These are phyloP conservation scores for Dendrocopos noguchii DNA, from an alignment of 2,113 vertebrate species.

Conservation along the genomic window DNA sequence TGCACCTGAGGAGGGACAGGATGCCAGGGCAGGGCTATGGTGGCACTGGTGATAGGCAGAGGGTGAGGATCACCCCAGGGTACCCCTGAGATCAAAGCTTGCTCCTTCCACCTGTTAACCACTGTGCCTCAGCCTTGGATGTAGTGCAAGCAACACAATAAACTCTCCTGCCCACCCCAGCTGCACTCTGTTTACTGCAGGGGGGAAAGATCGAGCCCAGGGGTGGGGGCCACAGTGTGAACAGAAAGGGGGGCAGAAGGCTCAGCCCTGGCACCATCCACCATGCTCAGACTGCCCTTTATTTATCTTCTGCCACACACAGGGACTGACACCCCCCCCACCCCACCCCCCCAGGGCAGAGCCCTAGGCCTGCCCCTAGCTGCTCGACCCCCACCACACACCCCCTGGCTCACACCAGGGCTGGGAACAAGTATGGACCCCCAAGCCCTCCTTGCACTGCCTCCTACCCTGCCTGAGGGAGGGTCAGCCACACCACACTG, in stretches of 20 bases:
- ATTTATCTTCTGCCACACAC: background rate
- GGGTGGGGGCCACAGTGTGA: fast-evolving
- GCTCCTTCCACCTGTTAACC: constrained; percentile 12
- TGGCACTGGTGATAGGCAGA: background rate
- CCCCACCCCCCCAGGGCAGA: background rate
- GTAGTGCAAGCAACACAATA: constrained; percentile 41
- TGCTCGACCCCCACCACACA: background rate
- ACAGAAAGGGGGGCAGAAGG: background rate
- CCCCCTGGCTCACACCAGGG: background rate
- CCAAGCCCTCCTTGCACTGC: no score
- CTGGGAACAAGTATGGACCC: background rate
- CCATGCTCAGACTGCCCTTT: background rate
- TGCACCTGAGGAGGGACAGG: background rate
- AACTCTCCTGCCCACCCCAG: background rate
- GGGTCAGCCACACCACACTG: background rate
- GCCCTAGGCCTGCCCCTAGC: background rate
- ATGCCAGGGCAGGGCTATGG: background rate
- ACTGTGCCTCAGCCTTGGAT: constrained; percentile 40
- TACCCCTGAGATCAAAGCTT: background rate
- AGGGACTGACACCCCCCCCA: no score
- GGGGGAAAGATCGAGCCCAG: background rate
- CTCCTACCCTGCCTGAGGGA: background rate
- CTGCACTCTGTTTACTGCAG: constrained; percentile 17
- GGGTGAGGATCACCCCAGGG: background rate
- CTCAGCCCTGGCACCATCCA: background rate